phyloP scores from a whole-genome alignment of 2,888 invertebrate genomes.

The Caprella mutica region DNA sequence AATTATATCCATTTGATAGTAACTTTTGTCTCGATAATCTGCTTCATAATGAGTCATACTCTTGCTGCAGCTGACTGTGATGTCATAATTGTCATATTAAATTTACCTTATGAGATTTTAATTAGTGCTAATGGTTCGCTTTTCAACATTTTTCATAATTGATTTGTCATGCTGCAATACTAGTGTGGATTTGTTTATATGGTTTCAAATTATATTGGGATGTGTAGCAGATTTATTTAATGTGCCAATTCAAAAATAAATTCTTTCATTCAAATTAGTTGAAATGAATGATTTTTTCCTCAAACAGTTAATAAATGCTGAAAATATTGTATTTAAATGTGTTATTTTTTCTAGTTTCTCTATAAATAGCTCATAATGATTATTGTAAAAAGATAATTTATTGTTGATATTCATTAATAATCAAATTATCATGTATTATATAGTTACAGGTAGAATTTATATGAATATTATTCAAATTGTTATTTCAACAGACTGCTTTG shows the following conservation, averaged over 20 bases:
- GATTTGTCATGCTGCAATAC: neutral
- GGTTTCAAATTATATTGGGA: too few relatives aligned
- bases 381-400: constrained; percentile 11
- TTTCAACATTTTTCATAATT: too few relatives aligned
- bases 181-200: too few relatives aligned
- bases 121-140: too few relatives aligned
- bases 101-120: too few relatives aligned
- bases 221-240: too few relatives aligned
- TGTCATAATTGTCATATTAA: too few relatives aligned
- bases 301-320: neutral
- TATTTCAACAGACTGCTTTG: neutral
- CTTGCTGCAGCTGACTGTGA: too few relatives aligned
- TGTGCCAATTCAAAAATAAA: neutral
- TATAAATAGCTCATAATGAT: constrained; percentile 9
- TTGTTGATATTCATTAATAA: constrained; percentile 10
- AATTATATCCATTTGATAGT: too few relatives aligned
- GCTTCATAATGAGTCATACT: too few relatives aligned
- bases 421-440: constrained; percentile 6
- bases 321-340: neutral
- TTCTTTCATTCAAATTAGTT: neutral
- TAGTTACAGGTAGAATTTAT: constrained; percentile 7
- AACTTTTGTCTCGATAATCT: too few relatives aligned
- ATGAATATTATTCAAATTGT: constrained; percentile 9
- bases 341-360: neutral
- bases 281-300: neutral